A percentile compares a stretch with the other conserved stretches of the same genome.
Evolutionary conservation across 2,113 vertebrate genomes (phyloP).

Genomic region (Cynopterus brachyotis): DNA sequence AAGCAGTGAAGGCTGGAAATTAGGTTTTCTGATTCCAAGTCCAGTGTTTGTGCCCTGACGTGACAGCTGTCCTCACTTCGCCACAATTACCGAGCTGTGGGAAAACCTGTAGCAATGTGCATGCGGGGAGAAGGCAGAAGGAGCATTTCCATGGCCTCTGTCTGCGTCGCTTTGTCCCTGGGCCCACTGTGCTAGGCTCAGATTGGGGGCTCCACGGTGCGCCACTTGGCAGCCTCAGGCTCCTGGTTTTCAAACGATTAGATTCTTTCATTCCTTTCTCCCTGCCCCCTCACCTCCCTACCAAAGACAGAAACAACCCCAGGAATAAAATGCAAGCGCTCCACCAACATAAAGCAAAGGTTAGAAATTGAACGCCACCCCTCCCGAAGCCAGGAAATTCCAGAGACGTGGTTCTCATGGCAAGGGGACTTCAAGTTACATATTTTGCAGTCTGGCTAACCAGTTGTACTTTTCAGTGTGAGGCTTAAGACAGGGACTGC

Average conservation of each 20-base stretch:
- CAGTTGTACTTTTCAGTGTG: constrained; percentile 63
- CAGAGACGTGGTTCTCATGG: constrained; percentile 76
- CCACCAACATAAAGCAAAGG: constrained; percentile 72
- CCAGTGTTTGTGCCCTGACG: not conserved
- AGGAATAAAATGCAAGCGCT: constrained; percentile 69
- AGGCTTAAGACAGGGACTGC: constrained; percentile 72
- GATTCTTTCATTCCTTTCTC: constrained; percentile 64
- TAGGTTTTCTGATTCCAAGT: not conserved
- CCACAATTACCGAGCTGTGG: not conserved
- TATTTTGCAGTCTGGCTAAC: constrained; percentile 74
- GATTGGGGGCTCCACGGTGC: not conserved
- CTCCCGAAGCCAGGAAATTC: constrained; percentile 79
- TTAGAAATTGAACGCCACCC: constrained; percentile 74
- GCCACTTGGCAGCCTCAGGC: not conserved
- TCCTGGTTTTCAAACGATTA: constrained; percentile 19
- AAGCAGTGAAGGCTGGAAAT: not conserved
- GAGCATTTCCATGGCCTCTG: not conserved
- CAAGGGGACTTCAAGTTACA: constrained; percentile 75
- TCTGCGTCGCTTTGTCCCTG: not conserved
- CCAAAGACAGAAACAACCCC: constrained; percentile 61
- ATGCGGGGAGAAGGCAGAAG: not conserved
- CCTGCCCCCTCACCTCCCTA: constrained; percentile 54
- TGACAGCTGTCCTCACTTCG: constrained; percentile 37
- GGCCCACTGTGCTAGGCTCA: not conserved
- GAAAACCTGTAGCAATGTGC: not conserved